Percentiles rank a stretch among this genome's conserved stretches.
phyloP scores from a whole-genome alignment of 2,888 invertebrate genomes.

The Patella depressa region DNA sequence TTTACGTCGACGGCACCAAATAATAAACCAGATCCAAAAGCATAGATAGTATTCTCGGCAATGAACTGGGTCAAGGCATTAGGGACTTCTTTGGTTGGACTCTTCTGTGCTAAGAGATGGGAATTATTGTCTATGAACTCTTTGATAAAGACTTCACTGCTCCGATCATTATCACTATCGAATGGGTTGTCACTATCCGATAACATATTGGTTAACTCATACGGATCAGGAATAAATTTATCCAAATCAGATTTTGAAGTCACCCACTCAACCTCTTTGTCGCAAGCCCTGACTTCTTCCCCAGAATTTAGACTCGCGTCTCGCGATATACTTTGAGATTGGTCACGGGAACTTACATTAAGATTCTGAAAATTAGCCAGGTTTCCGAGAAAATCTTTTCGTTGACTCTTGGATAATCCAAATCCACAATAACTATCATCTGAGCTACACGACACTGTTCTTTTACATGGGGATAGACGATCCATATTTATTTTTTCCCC shows the following conservation, averaged over 20 bases:
- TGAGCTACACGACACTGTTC: background rate
- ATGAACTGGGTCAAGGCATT: background rate
- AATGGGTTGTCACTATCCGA: too few species aligned
- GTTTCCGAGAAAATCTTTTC: conserved; percentile 19
- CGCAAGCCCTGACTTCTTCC: too few species aligned
- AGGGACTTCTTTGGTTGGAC: background rate
- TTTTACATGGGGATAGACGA: background rate
- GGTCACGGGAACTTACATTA: too few species aligned
- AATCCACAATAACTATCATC: conserved; percentile 26
- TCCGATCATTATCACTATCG: too few species aligned
- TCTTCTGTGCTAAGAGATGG: background rate
- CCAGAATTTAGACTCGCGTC: too few species aligned
- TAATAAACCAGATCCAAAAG: conserved; percentile 59
- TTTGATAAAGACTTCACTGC: too few species aligned
- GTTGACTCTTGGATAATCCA: conserved; percentile 21
- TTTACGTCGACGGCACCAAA: conserved; percentile 62
- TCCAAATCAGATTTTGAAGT: too few species aligned
- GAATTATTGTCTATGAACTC: background rate
- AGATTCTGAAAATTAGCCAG: conserved; percentile 15
- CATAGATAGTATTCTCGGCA: conserved; percentile 33
- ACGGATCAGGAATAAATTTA: too few species aligned
- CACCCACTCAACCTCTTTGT: too few species aligned
- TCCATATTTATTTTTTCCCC: background rate
- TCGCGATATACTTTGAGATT: too few species aligned
- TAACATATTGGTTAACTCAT: too few species aligned